A percentile compares a stretch with the other conserved stretches of the same genome.
These are phyloP conservation scores for Steinernema khuongi DNA, from an alignment of 1,140 invertebrate genomes.

Conservation along the genomic window DNA sequence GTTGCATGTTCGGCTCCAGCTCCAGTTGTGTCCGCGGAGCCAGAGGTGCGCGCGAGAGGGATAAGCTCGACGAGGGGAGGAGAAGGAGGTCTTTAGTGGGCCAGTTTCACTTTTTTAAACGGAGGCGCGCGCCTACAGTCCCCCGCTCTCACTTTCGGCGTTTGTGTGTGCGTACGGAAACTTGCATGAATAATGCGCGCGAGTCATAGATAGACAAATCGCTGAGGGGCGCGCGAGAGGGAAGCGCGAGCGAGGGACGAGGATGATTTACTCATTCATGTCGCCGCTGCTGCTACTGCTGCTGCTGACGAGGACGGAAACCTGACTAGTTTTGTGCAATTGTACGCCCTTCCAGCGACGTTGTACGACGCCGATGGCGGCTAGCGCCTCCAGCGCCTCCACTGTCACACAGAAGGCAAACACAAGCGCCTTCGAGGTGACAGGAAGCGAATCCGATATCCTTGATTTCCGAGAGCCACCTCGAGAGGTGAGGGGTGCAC, in stretches of 20 bases:
- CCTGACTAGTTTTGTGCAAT: constrained; percentile 15
- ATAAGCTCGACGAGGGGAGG: too few species aligned
- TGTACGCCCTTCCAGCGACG: not conserved
- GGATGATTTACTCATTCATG: constrained; percentile 17
- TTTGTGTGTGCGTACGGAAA: not conserved
- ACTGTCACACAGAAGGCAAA: not conserved
- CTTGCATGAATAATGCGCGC: constrained; percentile 14
- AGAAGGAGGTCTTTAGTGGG: not conserved
- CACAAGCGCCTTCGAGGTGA: not conserved
- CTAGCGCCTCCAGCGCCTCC: not conserved
- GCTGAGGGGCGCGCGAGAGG: not conserved
- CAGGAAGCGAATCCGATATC: constrained; percentile 12
- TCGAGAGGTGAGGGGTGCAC: not conserved
- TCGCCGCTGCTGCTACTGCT: not conserved
- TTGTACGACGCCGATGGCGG: not conserved
- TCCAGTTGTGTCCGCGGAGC: too few species aligned
- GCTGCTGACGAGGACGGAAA: not conserved
- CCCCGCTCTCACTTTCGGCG: not conserved
- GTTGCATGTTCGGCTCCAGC: not conserved
- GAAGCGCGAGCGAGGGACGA: constrained; percentile 8
- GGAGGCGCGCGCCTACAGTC: not conserved
- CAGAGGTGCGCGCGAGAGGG: too few species aligned
- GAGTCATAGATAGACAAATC: constrained; percentile 17
- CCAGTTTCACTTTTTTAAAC: not conserved
- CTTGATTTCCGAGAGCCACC: too few species aligned